Base-by-base conservation (phyloP, 2,888 invertebrate genomes). In the Campoplex nolae region DNA sequence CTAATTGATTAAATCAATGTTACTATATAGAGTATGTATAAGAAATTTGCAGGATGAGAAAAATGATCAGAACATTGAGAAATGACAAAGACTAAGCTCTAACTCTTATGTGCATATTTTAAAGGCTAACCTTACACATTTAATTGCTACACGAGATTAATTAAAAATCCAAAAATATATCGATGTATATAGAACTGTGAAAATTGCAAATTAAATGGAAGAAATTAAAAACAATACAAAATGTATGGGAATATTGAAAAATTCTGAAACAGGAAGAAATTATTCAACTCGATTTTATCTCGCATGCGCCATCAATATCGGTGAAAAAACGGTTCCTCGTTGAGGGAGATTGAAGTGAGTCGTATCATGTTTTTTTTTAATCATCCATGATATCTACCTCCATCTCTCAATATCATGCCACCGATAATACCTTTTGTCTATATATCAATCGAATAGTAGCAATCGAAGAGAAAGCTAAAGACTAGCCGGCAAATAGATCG, bases 51-150 rank as follows among this genome's bases (percentile, higher is more conserved):
- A 54, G 67, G 58, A 62, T 62, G 74, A 62, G 73, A 85, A 78
- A 82, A 82, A 85, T 85, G 68, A 74, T n/a, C 82, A 65, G 74
- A 65, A 54, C 42, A 54, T 65, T 38, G 51, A 75, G 62, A 83
- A 83, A 54, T 76, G 86, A 86, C 86, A 79, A 83, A 86, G 78
- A 86, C 75, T 58, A 65, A 86, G 83, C 42, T 75, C 48, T 45
- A 68, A 73, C 76, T 58, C 28, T 3, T 13, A 28, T 58, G 9
- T 28, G 28, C 23, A 58, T 11, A 28, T 58, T 28, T 23, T n/a
- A 28, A 9, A 58, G 28, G 28, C n/a, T 58, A 75, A 7, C n/a
- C 48, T 58, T 28, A 35, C 65, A 68, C 56, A 48, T 38, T 32
- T 51, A 38, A 65, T 81, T 56, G 38, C 28, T 28, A 18, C 32